Percentiles rank a stretch among this genome's conserved stretches.
Conservation (phyloP, 2,113 vertebrate species). For the Lamprologus sp. region DNA sequence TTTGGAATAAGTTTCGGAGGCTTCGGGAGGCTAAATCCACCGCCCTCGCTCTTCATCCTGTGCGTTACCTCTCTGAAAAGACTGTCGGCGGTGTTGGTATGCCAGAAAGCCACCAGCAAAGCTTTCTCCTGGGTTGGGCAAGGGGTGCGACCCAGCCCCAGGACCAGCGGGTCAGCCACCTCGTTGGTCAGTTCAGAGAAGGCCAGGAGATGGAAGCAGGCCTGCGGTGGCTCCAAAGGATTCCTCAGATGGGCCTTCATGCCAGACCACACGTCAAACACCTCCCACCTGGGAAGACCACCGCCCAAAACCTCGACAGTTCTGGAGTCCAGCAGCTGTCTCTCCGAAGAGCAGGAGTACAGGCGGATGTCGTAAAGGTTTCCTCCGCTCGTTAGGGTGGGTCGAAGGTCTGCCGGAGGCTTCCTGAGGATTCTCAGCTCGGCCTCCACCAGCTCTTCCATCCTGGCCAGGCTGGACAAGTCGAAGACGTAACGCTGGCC, state of each 20-base stretch:
- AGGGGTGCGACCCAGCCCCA: background rate
- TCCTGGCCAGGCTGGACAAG: background rate
- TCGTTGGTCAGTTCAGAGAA: background rate
- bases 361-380: background rate
- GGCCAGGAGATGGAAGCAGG: background rate
- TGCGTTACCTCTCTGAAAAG: background rate
- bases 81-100: background rate
- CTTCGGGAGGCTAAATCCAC: background rate
- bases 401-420: background rate
- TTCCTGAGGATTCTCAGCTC: background rate
- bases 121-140: background rate
- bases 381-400: background rate
- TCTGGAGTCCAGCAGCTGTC: background rate
- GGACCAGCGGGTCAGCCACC: background rate
- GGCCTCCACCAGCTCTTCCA: background rate
- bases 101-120: background rate
- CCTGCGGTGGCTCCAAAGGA: background rate
- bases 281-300: background rate
- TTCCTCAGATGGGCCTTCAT: background rate
- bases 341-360: background rate
- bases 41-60: background rate
- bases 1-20: background rate
- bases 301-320: background rate
- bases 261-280: background rate
- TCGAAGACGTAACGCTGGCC: background rate